phyloP scores from a whole-genome alignment of 2,888 invertebrate species.

The Sphaeridia pumilis region DNA sequence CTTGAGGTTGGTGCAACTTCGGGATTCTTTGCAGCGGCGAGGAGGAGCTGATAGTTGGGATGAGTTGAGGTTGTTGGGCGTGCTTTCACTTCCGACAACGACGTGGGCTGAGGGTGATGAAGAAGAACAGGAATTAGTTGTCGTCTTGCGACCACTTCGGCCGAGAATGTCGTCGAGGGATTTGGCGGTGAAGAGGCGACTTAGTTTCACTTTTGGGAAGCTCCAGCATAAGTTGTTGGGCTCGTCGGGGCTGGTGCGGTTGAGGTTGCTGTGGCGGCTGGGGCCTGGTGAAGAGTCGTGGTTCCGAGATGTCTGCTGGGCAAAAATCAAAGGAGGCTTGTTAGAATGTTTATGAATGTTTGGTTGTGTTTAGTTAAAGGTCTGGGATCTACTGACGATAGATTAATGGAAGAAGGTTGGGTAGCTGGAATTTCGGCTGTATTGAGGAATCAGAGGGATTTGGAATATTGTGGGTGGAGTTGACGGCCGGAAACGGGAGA shows the following conservation, averaged over 20 bases:
- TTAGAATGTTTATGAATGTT: no score
- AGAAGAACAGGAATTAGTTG: constrained; percentile 2
- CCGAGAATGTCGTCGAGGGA: constrained; percentile 35
- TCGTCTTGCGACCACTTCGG: constrained; percentile 12
- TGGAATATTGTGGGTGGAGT: no score
- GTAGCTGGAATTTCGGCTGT: no score
- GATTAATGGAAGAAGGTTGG: no score
- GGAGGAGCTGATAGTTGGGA: neutral
- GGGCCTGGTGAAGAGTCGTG: neutral
- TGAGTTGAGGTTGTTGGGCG: constrained; percentile 6
- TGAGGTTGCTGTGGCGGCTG: neutral
- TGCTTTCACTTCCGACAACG: constrained; percentile 10
- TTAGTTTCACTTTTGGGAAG: constrained; percentile 34
- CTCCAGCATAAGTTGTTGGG: constrained; percentile 25
- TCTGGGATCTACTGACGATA: no score
- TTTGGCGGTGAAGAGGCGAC: constrained; percentile 33
- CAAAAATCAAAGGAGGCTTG: no score
- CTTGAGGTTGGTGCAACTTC: neutral
- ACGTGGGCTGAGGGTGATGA: constrained; percentile 11
- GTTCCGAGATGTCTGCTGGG: no score
- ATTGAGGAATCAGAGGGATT: no score
- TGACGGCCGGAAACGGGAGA: no score
- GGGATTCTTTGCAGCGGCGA: constrained; percentile 10
- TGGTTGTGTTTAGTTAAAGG: no score
- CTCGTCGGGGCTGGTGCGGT: neutral